These are phyloP conservation scores for Plodia interpunctella DNA, from an alignment of 1,140 invertebrate genomes.

Conservation along the genomic window DNA sequence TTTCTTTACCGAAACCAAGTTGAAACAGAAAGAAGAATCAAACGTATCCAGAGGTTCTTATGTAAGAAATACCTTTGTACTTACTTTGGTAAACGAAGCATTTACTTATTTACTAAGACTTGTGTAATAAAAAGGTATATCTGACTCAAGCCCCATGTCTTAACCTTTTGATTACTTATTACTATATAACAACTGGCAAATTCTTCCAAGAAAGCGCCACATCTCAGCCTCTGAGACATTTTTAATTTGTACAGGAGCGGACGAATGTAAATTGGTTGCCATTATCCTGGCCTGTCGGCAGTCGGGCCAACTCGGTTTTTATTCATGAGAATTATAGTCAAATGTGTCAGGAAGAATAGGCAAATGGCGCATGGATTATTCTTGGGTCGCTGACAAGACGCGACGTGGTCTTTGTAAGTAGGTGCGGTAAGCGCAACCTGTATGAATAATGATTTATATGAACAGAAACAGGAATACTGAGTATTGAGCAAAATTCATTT, in stretches of 20 bases:
- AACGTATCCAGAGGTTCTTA: too few relatives aligned
- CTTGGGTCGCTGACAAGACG: not conserved
- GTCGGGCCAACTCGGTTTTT: conserved; percentile 43
- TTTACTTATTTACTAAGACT: too few relatives aligned
- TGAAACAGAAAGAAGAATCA: too few relatives aligned
- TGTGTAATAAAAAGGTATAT: too few relatives aligned
- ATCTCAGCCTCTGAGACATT: not conserved
- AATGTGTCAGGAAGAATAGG: conserved; percentile 43
- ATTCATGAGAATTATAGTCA: conserved; percentile 54
- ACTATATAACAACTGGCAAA: too few relatives aligned
- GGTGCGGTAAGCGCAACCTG: conserved; percentile 21
- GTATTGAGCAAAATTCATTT: too few relatives aligned
- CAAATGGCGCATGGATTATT: conserved; percentile 5
- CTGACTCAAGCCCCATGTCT: too few relatives aligned
- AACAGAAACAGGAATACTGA: too few relatives aligned
- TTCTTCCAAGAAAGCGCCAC: not conserved
- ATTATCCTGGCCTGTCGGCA: conserved; percentile 47
- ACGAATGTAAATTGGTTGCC: conserved; percentile 46
- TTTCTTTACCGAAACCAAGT: too few relatives aligned
- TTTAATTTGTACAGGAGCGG: conserved; percentile 22
- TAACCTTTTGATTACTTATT: too few relatives aligned
- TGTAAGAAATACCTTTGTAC: too few relatives aligned
- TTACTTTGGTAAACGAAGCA: too few relatives aligned
- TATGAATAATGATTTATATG: conserved; percentile 25
- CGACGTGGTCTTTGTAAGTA: not conserved